These are phyloP conservation scores for Acrossocheilus fasciatus DNA, from an alignment of 2,797 vertebrate genomes.

Conservation along the genomic window DNA sequence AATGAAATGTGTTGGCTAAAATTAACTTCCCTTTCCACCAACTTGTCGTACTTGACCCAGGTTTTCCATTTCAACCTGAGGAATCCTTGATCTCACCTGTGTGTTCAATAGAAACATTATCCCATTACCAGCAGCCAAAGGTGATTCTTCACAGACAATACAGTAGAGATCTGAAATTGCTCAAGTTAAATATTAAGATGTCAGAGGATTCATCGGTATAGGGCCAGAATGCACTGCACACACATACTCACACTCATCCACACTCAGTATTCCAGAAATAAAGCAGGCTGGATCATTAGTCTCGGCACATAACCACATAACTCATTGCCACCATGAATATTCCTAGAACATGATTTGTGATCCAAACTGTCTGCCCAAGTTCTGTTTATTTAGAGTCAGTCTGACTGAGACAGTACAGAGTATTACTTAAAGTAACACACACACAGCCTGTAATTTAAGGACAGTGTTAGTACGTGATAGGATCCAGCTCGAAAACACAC, in stretches of 20 bases:
- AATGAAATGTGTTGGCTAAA: neutral
- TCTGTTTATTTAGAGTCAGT: constrained; percentile 71
- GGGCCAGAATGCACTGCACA: constrained; percentile 22
- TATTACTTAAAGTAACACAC: constrained; percentile 76
- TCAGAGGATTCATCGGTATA: constrained; percentile 26
- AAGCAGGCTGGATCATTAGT: constrained; percentile 48
- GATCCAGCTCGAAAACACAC: constrained; percentile 66
- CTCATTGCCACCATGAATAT: constrained; percentile 51
- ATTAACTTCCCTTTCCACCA: constrained; percentile 12
- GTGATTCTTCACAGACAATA: constrained; percentile 22
- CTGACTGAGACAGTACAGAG: constrained; percentile 73
- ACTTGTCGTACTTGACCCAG: neutral
- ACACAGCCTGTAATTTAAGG: constrained; percentile 73
- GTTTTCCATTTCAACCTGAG: constrained; percentile 19
- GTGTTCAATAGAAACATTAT: constrained; percentile 28
- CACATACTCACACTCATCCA: constrained; percentile 10
- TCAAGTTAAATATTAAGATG: constrained; percentile 9
- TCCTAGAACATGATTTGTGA: constrained; percentile 41
- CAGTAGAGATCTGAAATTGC: neutral
- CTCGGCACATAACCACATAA: constrained; percentile 42
- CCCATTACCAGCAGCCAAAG: neutral
- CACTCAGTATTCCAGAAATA: constrained; percentile 42
- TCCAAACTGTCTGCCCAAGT: constrained; percentile 69
- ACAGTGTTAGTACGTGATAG: constrained; percentile 71
- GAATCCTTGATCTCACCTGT: constrained; percentile 20